Conservation (phyloP, 2,797 vertebrate genomes). For the Helarctos malayanus region DNA sequence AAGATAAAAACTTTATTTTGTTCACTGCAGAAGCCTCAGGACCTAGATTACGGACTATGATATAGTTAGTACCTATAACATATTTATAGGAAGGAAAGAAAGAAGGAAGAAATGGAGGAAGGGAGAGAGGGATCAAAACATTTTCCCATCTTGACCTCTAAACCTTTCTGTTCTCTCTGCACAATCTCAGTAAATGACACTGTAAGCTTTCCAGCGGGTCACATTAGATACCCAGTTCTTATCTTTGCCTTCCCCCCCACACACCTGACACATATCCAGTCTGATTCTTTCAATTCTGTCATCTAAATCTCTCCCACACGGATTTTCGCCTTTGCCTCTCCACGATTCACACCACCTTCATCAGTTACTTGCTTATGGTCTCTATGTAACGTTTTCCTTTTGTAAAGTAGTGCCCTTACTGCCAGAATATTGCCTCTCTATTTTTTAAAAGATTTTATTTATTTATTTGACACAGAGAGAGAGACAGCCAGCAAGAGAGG, state of each 20-base stretch:
- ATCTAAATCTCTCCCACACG: background rate
- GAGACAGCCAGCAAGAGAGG: no score
- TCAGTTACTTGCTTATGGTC: background rate
- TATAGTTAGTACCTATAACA: background rate
- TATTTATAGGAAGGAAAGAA: background rate
- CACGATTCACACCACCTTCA: background rate
- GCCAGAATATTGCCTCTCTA: background rate
- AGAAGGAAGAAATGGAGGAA: background rate
- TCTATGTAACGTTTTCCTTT: background rate
- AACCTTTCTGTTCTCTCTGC: background rate
- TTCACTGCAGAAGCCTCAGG: background rate
- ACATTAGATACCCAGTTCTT: background rate
- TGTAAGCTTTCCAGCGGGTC: fast-evolving
- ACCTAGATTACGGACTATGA: background rate
- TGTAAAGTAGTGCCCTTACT: background rate
- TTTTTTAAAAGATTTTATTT: no score
- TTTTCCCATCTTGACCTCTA: background rate
- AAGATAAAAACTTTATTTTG: background rate
- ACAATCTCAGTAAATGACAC: background rate
- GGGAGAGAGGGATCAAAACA: background rate
- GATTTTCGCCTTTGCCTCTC: background rate
- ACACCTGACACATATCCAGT: fast-evolving
- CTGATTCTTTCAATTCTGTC: background rate
- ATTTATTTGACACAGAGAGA: no score
- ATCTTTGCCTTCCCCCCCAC: background rate